Evolutionary conservation across 2,113 vertebrate genomes (phyloP).

Genomic region (Prietella phreatophila): DNA sequence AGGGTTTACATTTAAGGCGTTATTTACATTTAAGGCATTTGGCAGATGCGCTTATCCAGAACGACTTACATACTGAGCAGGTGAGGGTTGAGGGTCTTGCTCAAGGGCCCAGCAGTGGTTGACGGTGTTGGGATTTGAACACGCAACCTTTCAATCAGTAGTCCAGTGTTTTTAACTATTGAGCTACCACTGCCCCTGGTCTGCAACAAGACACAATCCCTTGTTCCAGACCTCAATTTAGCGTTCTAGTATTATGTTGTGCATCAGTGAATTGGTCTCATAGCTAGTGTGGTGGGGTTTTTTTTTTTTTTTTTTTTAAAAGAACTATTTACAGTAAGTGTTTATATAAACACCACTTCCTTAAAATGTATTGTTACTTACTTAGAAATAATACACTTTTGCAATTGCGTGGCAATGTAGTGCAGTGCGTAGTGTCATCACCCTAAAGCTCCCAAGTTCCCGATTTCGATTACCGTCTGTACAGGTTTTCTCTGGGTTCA

Average conservation of each 20-base stretch:
- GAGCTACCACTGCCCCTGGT: no score
- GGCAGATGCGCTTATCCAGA: no score
- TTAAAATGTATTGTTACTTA: not conserved
- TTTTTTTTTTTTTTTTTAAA: no score
- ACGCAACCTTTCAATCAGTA: no score
- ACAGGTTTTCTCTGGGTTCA: not conserved
- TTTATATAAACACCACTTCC: not conserved
- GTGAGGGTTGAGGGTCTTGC: no score
- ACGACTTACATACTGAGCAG: no score
- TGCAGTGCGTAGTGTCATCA: not conserved
- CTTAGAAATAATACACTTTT: not conserved
- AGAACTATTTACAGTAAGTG: not conserved
- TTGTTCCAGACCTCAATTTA: not conserved
- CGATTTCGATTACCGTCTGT: not conserved
- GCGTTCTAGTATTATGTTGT: not conserved
- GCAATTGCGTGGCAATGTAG: not conserved
- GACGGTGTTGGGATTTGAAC: no score
- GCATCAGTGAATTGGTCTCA: not conserved
- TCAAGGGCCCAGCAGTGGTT: no score
- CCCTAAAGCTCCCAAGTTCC: not conserved
- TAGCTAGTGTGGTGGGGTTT: not conserved
- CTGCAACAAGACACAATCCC: not conserved
- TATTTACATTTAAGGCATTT: not conserved
- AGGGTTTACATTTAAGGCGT: not conserved
- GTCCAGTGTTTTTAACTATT: no score